Evolutionary conservation across 2,797 vertebrate genomes (phyloP), one percentile per base, ranked within the genome.

Genomic region (Bradypodion pumilum): DNA sequence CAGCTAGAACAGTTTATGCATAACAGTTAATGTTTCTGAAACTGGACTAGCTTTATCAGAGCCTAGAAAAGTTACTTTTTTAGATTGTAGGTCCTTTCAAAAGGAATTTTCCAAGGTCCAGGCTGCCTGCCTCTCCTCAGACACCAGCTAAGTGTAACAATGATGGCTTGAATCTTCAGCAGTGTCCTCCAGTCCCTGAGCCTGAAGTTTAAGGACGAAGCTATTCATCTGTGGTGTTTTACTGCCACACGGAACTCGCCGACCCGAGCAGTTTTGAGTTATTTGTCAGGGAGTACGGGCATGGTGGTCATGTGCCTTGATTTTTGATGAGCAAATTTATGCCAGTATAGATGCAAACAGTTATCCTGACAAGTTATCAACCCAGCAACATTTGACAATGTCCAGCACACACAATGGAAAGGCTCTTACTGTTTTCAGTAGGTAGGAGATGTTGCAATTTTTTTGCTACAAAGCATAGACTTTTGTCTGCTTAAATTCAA

Each of bases 271-370:
- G 44, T 79, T 84, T 89, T 59, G 35, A 46, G 40, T 60, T 40
- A 63, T 70, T 80, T 79, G n/a, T 87, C 72, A 70, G 16, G 27
- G 29, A 62, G 72, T 21, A 75, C 7, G 21, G 72, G 56, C 60
- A 59, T 12, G n/a, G 27, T 56, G 37, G 73, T 56, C 13, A 80
- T 82, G 83, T 66, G 35, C 70, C 52, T 13, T 21, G 74, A 12
- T 73, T 86, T 87, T 59, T 74, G 59, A 74, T 85, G 44, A 37
- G 32, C 40, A 13, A 16, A 2, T 35, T 86, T 70, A 19, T 29
- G 63, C 19, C 68, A 80, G 81, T 52, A 74, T 63, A 75, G 59
- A 74, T 56, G 66, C 35, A 85, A 90, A 80, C 68, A 35, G 85
- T 60, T 63, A 29, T 65, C n/a, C 29, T 37, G 56, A 75, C 27